Percentiles rank a stretch among this genome's conserved stretches.
These are phyloP conservation scores for Xenopus borealis DNA, from an alignment of 2,113 vertebrate genomes.

Conservation along the genomic window DNA sequence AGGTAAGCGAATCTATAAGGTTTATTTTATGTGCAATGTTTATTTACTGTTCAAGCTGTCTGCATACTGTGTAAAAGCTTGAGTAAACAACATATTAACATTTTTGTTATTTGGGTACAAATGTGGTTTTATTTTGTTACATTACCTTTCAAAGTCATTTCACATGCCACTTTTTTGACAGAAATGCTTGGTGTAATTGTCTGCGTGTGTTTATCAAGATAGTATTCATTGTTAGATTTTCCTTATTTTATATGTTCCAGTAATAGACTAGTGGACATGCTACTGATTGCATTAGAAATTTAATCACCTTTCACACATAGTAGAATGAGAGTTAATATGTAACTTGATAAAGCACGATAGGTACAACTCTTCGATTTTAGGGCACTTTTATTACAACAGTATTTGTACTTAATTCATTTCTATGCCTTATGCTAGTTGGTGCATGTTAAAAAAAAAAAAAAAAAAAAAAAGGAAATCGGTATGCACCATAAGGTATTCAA, in stretches of 20 bases:
- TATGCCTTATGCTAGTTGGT: slow-evolving; percentile 76
- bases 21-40: slow-evolving; percentile 31
- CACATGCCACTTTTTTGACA: slow-evolving; percentile 68
- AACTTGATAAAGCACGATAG: slow-evolving; percentile 74
- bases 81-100: too few species aligned
- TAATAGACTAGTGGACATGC: slow-evolving; percentile 74
- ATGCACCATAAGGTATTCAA: slow-evolving; percentile 79
- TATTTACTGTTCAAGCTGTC: too few species aligned
- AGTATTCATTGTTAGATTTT: slow-evolving; percentile 70
- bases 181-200: slow-evolving; percentile 69
- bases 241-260: slow-evolving; percentile 68
- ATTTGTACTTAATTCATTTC: slow-evolving; percentile 83
- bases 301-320: slow-evolving; percentile 70
- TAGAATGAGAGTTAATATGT: slow-evolving; percentile 76
- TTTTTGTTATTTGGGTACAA: too few species aligned
- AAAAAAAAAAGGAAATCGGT: slow-evolving; percentile 75
- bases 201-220: slow-evolving; percentile 72
- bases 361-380: slow-evolving; percentile 83
- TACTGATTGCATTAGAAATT: slow-evolving; percentile 77
- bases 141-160: slow-evolving; percentile 65
- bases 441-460: slow-evolving; percentile 79
- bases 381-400: slow-evolving; percentile 80
- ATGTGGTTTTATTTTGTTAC: too few species aligned
- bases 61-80: too few species aligned
- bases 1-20: too few species aligned